Percentiles rank a stretch among this genome's conserved stretches.
Evolutionary conservation across 2,888 invertebrate genomes (phyloP).

Genomic region (Mycogona germanica): DNA sequence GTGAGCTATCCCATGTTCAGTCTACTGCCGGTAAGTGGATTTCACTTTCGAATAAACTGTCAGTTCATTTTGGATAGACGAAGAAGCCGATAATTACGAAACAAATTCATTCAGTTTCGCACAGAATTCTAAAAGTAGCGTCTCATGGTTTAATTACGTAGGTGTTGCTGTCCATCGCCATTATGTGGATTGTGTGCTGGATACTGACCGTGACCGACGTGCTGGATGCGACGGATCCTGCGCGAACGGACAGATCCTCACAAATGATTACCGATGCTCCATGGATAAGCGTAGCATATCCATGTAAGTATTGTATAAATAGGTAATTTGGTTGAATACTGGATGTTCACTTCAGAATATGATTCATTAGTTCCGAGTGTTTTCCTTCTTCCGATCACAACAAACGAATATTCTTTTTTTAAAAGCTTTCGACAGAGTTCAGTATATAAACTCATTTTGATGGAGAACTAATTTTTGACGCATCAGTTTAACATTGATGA

Average conservation of each 20-base stretch:
- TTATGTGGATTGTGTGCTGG: conserved; percentile 63
- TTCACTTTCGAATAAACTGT: not conserved
- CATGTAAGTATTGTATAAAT: conserved; percentile 47
- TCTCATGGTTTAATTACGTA: conserved; percentile 28
- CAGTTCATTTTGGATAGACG: not conserved
- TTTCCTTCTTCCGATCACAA: no score
- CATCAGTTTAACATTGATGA: no score
- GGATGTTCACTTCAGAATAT: no score
- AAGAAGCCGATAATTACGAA: not conserved
- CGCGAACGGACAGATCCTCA: conserved; percentile 57
- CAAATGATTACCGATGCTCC: conserved; percentile 56
- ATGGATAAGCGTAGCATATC: conserved; percentile 70
- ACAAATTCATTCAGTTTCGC: not conserved
- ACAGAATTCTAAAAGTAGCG: not conserved
- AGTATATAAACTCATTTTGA: no score
- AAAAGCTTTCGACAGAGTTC: no score
- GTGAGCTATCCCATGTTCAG: conserved; percentile 9
- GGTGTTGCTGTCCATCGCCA: conserved; percentile 59
- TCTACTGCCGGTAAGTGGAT: conserved; percentile 14
- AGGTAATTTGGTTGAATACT: no score
- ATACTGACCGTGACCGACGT: conserved; percentile 51
- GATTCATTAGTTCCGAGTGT: no score
- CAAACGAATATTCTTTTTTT: no score
- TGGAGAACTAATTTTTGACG: no score
- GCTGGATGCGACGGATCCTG: conserved; percentile 52